Evolutionary conservation across 2,797 vertebrate species (phyloP).

Genomic region (Ammospiza maritima): DNA sequence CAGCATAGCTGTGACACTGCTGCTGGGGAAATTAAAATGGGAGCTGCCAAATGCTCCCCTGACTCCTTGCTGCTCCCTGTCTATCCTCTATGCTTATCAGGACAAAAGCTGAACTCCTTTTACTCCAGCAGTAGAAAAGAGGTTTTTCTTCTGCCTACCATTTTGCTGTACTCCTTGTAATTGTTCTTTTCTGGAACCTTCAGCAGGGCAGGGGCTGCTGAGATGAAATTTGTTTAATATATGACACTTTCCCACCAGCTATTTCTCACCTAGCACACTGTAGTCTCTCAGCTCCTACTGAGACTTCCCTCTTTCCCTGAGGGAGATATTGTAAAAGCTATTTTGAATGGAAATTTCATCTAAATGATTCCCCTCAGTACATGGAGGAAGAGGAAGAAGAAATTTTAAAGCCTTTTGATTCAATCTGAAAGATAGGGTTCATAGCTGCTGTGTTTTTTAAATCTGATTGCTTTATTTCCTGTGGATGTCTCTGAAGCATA

Average conservation of each 20-base stretch:
- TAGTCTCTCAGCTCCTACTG: not conserved
- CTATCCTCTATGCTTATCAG: not conserved
- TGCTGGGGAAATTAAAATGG: not conserved
- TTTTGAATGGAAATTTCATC: conserved; percentile 18
- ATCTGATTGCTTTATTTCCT: conserved; percentile 10
- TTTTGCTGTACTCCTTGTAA: not conserved
- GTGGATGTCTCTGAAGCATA: not conserved
- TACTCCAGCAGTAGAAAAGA: not conserved
- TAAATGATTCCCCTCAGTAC: not conserved
- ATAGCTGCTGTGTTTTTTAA: not conserved
- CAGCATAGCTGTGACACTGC: not conserved
- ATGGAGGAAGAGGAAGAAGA: not conserved
- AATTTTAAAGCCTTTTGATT: not conserved
- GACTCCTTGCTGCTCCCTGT: not conserved
- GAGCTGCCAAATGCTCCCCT: not conserved
- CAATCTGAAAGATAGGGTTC: not conserved
- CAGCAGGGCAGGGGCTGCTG: not conserved
- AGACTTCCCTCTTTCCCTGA: not conserved
- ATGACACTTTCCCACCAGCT: not conserved
- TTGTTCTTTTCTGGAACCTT: conserved; percentile 2
- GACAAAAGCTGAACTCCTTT: not conserved
- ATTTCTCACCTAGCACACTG: not conserved
- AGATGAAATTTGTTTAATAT: not conserved
- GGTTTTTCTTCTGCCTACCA: not conserved
- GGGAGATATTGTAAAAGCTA: not conserved